Evolutionary conservation across 2,113 vertebrate species (phyloP).

Genomic region (Dipodomys merriami): DNA sequence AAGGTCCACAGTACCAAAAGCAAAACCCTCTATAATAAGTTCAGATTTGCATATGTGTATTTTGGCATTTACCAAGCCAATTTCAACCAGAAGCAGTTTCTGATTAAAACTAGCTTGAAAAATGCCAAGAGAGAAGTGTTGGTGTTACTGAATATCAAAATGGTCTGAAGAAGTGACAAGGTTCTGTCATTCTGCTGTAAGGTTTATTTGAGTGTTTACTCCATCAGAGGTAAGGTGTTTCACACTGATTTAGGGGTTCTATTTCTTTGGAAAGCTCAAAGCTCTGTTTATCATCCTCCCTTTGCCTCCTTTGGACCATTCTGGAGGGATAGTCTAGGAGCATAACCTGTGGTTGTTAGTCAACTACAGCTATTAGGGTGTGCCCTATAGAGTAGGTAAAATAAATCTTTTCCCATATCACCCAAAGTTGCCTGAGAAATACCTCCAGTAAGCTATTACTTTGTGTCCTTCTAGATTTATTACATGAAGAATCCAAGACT

Average conservation of each 20-base stretch:
- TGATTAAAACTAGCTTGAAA: too few species aligned
- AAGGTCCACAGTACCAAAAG: too few species aligned
- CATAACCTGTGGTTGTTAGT: not conserved
- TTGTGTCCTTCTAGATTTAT: not conserved
- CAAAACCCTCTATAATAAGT: too few species aligned
- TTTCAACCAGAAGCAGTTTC: too few species aligned
- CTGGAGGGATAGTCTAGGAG: too few species aligned
- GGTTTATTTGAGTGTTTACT: not conserved
- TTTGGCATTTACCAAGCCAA: too few species aligned
- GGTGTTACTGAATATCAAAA: not conserved
- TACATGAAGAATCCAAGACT: fast-evolving
- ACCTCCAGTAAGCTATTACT: not conserved
- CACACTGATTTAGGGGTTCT: too few species aligned
- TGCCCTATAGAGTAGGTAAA: too few species aligned
- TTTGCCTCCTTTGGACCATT: not conserved
- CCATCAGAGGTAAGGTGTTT: not conserved
- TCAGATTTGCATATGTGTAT: too few species aligned
- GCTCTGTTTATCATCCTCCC: not conserved
- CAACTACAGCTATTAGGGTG: not conserved
- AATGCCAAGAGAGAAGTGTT: not conserved
- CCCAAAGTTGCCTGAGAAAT: not conserved
- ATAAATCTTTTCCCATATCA: not conserved
- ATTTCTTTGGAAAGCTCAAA: too few species aligned
- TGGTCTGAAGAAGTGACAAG: not conserved
- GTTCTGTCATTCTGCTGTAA: not conserved